Evolutionary conservation across 2,888 invertebrate genomes (phyloP), one percentile per base, ranked within the genome.

Genomic region (Mesochorus sp.): DNA sequence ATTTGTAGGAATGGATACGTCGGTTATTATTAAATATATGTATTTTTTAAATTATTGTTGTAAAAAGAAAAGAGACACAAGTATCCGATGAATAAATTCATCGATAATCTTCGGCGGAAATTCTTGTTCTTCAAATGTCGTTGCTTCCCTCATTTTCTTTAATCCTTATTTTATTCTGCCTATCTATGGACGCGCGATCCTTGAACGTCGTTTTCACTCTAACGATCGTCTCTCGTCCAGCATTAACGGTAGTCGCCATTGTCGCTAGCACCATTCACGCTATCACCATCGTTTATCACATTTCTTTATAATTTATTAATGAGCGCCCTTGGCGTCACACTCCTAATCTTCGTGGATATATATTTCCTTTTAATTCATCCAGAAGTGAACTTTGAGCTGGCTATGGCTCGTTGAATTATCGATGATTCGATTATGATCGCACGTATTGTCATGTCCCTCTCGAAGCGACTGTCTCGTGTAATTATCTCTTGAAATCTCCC

Each of bases 1-100:
- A 55, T 64, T 76, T 79, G 75, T 82, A 81, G 86, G 86, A 87
- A 86, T 87, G 87, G n/a, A 76, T 87, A 76, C 73, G 82, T 80
- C 74, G 31, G 51, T 72, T 76, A 70, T 68, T 76, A n/a, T 17
- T 57, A 37, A 14, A 53, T 44, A 31, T 21, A 21, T 31, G 8
- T 49, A 47, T 26, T 61, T 34, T n/a, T n/a, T n/a, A n/a, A n/a
- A n/a, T n/a, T n/a, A n/a, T 37, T 12, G 51, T 68, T 12, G 28
- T 42, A 37, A 12, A n/a, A 1, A 62, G 1, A 37, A 66, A 70
- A 24, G 31, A 70, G 67, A 28, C n/a, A n/a, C n/a, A 37, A 73
- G 37, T 21, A 53, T 39, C 47, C 42, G 34, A 47, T 26, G 55
- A 62, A 66, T 70, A 12, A 42, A 14, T 28, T 10, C 19, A n/a